Evolutionary conservation across 2,888 invertebrate species (phyloP).

Genomic region (Artemia sp.): DNA sequence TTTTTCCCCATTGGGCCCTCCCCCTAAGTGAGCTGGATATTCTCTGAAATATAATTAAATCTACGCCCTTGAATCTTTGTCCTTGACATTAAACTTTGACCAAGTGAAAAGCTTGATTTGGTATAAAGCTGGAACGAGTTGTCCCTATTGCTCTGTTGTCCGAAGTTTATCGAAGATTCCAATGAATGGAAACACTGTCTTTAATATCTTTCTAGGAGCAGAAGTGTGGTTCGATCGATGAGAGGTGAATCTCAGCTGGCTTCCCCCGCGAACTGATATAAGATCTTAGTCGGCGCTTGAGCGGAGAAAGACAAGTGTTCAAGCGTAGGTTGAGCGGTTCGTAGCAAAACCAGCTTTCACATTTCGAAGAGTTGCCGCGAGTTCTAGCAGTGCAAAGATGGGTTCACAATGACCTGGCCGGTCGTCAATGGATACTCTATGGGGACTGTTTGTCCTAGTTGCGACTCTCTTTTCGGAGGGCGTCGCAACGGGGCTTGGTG

Average conservation of each 20-base stretch:
- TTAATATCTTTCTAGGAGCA: no score
- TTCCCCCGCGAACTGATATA: constrained; percentile 11
- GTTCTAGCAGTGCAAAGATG: constrained; percentile 9
- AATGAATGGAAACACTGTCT: no score
- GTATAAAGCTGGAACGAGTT: no score
- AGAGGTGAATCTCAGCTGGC: background rate
- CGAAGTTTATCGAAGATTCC: no score
- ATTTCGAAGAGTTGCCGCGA: background rate
- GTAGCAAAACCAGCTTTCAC: background rate
- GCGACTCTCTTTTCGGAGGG: background rate
- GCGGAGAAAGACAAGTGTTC: background rate
- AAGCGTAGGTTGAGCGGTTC: background rate
- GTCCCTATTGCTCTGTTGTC: no score
- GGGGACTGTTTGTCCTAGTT: constrained; percentile 14
- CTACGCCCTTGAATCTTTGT: no score
- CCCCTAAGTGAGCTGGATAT: no score
- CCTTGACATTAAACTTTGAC: no score
- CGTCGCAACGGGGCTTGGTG: constrained; percentile 12
- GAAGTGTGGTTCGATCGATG: background rate
- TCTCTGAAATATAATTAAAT: no score
- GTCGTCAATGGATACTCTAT: constrained; percentile 14
- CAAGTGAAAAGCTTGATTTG: no score
- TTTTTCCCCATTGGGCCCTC: no score
- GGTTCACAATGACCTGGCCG: constrained; percentile 12
- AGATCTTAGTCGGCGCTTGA: background rate